Evolutionary conservation across 2,113 vertebrate species (phyloP), one percentile per base, ranked within the genome.

Genomic region (Crotophaga sulcirostris): DNA sequence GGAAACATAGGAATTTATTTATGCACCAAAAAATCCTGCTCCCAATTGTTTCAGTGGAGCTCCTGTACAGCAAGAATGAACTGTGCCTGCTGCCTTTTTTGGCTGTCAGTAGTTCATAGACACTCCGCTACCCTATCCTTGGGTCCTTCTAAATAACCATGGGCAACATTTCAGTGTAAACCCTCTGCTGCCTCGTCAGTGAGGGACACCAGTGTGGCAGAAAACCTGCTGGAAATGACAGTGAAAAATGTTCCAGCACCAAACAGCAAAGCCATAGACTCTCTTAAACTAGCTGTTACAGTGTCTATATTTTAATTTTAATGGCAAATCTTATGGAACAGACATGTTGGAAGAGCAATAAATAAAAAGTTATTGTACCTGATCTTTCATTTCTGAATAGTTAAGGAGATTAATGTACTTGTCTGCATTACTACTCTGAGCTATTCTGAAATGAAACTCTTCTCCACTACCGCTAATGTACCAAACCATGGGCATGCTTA

Each of bases 321-420:
- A 97, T 97, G 96, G 94, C 2, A 1, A 96, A 95, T 95, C 83
- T 96, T 93, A 96, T 56, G 86, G 90, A 93, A 96, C 66, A 93
- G 84, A 78, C 58, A 92, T 52, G 64, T 96, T 91, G 91, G 88
- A 97, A 94, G 94, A 89, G 94, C 89, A 96, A 97, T 97, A 98
- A 97, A 95, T 97, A 95, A 94, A 69, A 96, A 87, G 91, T 94
- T 97, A 98, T 93, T 97, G 94, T 97, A 97, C 83, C 49, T 3
- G 1, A 84, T 94, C 96, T 95, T 97, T 98, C 97, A 97, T 96
- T 97, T 97, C 87, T 97, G 95, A 97, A 95, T 96, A 96, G 95
- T 97, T 97, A 96, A 94, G 78, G 84, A 98, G 97, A 98, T 98
- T 97, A 97, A 97, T 97, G 83, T 77, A 97, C 95, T 98, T 6